Base-by-base conservation (phyloP, 1,140 invertebrate genomes). In the Drosophila santomea region DNA sequence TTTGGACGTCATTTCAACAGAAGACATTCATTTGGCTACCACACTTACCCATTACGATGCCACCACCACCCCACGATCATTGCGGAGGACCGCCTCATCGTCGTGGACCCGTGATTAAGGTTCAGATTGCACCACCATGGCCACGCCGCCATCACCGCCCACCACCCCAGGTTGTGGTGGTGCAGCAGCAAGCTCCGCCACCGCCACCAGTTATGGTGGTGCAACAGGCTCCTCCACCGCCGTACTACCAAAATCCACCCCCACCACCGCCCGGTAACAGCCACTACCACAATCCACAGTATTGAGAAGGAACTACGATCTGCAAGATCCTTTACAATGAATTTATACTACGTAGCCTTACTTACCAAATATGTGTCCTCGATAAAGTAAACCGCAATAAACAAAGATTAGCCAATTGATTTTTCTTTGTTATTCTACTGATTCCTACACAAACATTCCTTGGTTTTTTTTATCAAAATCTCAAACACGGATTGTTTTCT, bases 71-170 rank as follows among this genome's bases (percentile, higher is more conserved):
- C 45, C 69, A 75, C 44, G 77, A 83, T 71, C 88, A 76, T 56
- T 78, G 73, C 48, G 78, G 81, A 12, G 79, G 72, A 3, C 77
- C 79, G 2, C 88, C 86, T 23, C 66, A 38, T 32, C 73, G 82
- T 25, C 88, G 88, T 12, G 83, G 88, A 41, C 88, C 88, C 15
- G 63, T 81, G 4, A 78, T 91, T 41, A 91, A 89, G 51, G 88
- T 91, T 10, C 77, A 88, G 50, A 88, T 91, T 12, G 80, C 80
- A 43, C 64, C 88, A 23, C 80, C 83, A 14, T 91, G 82, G 88
- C 86, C 86, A 2, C 51, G 86, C 7, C 83, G 88, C 43, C 88
- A 85, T 41, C 84, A 84, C 48, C 79, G 75, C 20, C 62, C 59
- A 2, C 72, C 52, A 6, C 56, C 63, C 1, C 61, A 69, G n/a